A percentile compares a stretch with the other conserved stretches of the same genome.
Conservation (phyloP, 2,797 vertebrate species). For the Pangasius larnaudii region DNA sequence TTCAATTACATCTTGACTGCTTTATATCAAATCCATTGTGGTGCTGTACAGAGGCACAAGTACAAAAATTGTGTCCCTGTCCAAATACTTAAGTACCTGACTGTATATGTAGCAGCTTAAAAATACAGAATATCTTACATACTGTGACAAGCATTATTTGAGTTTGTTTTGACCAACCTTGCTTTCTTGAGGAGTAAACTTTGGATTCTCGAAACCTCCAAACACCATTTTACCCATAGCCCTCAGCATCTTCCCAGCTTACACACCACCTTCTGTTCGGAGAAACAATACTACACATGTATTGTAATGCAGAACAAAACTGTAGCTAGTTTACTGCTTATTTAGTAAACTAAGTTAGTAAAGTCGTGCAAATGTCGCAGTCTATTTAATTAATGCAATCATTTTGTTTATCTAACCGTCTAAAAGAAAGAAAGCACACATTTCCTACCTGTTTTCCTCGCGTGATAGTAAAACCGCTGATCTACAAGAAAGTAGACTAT, state of each 20-base stretch:
- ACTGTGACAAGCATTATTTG: neutral
- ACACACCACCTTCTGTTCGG: neutral
- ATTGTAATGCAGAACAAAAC: neutral
- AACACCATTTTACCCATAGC: constrained; percentile 70
- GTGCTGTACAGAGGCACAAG: no score
- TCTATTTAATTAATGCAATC: no score
- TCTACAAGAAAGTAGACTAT: neutral
- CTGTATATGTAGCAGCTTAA: neutral
- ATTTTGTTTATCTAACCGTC: neutral
- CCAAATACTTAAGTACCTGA: no score
- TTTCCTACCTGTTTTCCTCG: constrained; percentile 22
- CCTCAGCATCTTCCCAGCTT: constrained; percentile 70
- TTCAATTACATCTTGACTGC: no score
- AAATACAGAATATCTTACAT: neutral
- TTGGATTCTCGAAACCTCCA: constrained; percentile 69
- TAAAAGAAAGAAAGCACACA: neutral
- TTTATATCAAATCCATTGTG: no score
- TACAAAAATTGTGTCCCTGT: no score
- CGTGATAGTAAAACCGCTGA: neutral
- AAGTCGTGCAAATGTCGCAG: neutral
- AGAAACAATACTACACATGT: no score
- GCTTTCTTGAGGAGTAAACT: constrained; percentile 66
- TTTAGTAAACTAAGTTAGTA: no score
- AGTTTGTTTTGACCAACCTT: constrained; percentile 62
- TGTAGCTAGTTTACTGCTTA: no score